phyloP scores from a whole-genome alignment of 2,113 vertebrate genomes.

The Gallinago paraguaiae region DNA sequence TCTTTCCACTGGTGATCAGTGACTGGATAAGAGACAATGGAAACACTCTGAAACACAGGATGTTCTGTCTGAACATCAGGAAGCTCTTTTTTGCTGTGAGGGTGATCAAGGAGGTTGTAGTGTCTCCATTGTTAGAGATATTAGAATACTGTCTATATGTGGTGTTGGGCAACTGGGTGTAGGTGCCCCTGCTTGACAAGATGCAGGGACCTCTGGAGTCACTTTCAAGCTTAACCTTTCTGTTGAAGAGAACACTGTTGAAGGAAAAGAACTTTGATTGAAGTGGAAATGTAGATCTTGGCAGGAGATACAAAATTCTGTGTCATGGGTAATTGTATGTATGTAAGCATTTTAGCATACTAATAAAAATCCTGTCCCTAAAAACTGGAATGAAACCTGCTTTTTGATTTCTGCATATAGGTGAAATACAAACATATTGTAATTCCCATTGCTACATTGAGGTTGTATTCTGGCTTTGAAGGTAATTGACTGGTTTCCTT shows the following conservation, averaged over 20 bases:
- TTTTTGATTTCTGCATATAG: neutral
- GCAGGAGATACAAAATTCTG: neutral
- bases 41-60: neutral
- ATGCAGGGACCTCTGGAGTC: neutral
- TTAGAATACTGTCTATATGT: neutral
- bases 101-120: neutral
- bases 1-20: neutral
- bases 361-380: neutral
- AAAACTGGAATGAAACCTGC: neutral
- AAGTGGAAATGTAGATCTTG: neutral
- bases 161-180: neutral
- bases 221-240: neutral
- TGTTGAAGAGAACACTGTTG: neutral
- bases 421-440: neutral
- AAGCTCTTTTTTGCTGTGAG: neutral
- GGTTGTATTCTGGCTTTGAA: neutral
- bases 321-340: neutral
- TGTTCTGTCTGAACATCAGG: neutral
- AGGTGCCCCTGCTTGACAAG: neutral
- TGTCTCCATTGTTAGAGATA: neutral
- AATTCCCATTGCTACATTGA: neutral
- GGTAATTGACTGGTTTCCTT: neutral
- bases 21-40: neutral
- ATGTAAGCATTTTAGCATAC: neutral
- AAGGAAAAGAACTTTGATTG: neutral